A percentile compares a stretch with the other conserved stretches of the same genome.
Conservation (phyloP, 2,797 vertebrate species). For the Peromyscus nudipes region DNA sequence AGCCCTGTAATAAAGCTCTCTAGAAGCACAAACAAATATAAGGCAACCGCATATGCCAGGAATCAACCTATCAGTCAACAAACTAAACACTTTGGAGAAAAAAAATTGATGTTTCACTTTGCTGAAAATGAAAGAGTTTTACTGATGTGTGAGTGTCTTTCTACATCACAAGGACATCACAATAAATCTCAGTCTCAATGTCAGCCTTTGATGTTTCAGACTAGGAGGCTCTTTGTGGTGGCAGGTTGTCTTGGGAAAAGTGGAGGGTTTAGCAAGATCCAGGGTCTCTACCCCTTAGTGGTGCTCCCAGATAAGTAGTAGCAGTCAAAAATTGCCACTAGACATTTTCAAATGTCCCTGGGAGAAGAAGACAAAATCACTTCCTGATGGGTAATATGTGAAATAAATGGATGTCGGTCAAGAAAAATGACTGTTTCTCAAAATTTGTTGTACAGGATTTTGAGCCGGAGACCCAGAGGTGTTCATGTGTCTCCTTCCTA, state of each 20-base stretch:
- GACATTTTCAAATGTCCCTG: background rate
- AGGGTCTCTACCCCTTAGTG: background rate
- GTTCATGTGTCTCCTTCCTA: background rate
- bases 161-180: background rate
- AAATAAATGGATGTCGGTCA: background rate
- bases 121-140: slow-evolving; percentile 41
- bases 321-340: background rate
- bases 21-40: background rate
- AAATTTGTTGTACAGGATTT: background rate
- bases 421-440: background rate
- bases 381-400: background rate
- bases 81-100: slow-evolving; percentile 1
- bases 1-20: background rate
- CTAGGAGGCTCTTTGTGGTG: background rate
- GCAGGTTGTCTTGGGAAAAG: background rate
- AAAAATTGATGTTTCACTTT: slow-evolving; percentile 19
- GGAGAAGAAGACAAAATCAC: background rate
- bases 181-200: background rate
- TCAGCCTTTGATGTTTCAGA: background rate
- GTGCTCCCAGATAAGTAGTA: background rate
- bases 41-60: background rate
- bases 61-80: background rate
- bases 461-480: background rate
- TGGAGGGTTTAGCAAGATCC: background rate
- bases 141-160: background rate